A percentile compares a stretch with the other conserved stretches of the same genome.
Evolutionary conservation across 2,113 vertebrate species (phyloP).

Genomic region (Aplodontia rufa): DNA sequence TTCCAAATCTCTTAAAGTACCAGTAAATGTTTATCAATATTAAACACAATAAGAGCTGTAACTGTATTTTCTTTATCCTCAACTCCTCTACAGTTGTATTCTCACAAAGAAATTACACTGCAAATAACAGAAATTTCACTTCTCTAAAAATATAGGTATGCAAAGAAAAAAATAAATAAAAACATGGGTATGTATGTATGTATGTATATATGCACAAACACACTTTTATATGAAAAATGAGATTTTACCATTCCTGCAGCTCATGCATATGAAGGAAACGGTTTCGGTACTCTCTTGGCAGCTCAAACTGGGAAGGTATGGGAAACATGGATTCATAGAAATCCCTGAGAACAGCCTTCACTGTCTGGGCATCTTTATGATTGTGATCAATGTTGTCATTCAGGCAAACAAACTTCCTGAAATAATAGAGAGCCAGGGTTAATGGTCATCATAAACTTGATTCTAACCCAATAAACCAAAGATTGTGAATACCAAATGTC

Average conservation of each 20-base stretch:
- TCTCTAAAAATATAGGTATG: neutral
- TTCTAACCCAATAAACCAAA: neutral
- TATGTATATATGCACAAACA: neutral
- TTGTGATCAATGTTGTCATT: constrained; percentile 99
- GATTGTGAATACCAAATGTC: neutral
- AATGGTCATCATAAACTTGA: neutral
- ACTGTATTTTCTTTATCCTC: too few species aligned
- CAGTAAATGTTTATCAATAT: neutral
- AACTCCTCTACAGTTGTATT: neutral
- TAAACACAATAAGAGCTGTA: neutral
- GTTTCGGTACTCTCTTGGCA: constrained; percentile 97
- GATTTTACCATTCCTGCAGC: constrained; percentile 94
- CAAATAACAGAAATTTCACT: neutral
- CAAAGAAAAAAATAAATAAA: too few species aligned
- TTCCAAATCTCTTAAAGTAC: neutral
- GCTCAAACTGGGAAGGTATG: constrained; percentile 95
- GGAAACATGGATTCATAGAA: constrained; percentile 99
- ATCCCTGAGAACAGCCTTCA: constrained; percentile 97
- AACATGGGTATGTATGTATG: too few species aligned
- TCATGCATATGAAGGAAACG: constrained; percentile 97
- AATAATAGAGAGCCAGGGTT: constrained; percentile 42
- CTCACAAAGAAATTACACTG: constrained; percentile 10
- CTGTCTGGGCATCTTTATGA: constrained; percentile 96
- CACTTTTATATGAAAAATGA: neutral
- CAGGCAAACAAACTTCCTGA: constrained; percentile 98